phyloP scores from a whole-genome alignment of 2,888 invertebrate genomes.

The Isoperla grammatica region DNA sequence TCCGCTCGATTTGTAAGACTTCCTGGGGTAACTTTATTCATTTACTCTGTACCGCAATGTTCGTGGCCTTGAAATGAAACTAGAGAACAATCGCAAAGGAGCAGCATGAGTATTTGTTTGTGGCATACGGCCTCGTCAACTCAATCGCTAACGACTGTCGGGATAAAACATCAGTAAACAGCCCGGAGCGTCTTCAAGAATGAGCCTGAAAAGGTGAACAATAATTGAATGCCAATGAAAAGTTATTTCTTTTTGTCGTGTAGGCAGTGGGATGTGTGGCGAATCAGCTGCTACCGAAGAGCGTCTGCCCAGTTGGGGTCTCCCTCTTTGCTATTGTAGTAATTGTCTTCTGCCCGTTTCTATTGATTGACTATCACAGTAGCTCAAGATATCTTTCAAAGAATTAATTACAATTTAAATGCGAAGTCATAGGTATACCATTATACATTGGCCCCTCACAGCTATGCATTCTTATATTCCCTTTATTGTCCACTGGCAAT shows the following conservation, averaged over 20 bases:
- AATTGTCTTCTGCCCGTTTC: constrained; percentile 16
- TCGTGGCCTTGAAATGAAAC: no score
- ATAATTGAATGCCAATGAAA: constrained; percentile 15
- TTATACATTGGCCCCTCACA: constrained; percentile 23
- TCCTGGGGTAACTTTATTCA: no score
- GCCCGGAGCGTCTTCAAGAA: not conserved
- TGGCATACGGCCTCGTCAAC: no score
- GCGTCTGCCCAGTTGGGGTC: not conserved
- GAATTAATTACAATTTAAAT: constrained; percentile 32
- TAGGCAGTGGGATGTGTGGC: not conserved
- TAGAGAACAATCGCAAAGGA: no score
- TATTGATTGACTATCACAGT: constrained; percentile 19
- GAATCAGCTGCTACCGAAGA: constrained; percentile 8
- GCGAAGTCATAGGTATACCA: constrained; percentile 32
- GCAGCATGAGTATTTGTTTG: no score
- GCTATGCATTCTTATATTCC: constrained; percentile 6
- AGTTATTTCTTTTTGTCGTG: constrained; percentile 1
- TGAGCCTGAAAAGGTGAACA: constrained; percentile 11
- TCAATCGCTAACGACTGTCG: no score
- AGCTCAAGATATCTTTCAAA: constrained; percentile 17
- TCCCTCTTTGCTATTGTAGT: constrained; percentile 10
- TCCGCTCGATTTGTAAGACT: no score
- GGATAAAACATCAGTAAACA: no score
- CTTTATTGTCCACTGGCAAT: constrained; percentile 15
- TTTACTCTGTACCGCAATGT: no score